Percentiles rank a stretch among this genome's conserved stretches.
phyloP scores from a whole-genome alignment of 2,113 vertebrate species.

The Siniperca knerii region DNA sequence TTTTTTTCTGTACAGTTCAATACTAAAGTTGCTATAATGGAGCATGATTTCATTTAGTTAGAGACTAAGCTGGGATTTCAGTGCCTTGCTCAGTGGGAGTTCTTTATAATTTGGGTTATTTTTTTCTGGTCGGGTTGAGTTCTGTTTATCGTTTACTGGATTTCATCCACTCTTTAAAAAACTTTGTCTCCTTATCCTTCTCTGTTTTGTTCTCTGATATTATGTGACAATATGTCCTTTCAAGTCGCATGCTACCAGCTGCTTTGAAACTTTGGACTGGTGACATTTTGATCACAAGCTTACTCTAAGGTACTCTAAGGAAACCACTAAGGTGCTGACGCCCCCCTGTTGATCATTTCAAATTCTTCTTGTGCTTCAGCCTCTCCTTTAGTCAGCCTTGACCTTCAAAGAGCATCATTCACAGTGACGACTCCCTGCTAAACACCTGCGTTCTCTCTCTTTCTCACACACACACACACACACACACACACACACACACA shows the following conservation, averaged over 20 bases:
- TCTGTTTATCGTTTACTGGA: neutral
- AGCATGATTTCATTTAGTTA: neutral
- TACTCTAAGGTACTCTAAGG: neutral
- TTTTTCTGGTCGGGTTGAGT: neutral
- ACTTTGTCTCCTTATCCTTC: neutral
- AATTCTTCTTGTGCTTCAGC: constrained; percentile 21
- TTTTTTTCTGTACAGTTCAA: neutral
- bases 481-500: neutral
- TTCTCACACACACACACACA: neutral
- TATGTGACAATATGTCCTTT: constrained; percentile 20
- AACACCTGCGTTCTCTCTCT: constrained; percentile 21
- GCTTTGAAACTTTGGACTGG: constrained; percentile 17
- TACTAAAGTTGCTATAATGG: neutral
- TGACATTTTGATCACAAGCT: constrained; percentile 65
- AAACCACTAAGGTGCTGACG: constrained; percentile 27
- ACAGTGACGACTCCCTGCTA: constrained; percentile 36
- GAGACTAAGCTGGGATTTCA: neutral
- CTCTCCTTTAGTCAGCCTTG: constrained; percentile 43
- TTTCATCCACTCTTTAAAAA: neutral
- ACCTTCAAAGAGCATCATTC: constrained; percentile 65
- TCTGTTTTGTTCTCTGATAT: constrained; percentile 4
- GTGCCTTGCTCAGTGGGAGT: neutral
- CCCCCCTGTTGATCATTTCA: constrained; percentile 34
- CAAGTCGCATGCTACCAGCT: neutral
- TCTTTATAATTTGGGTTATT: neutral